Conservation (phyloP, 2,888 invertebrate species). For the Cephonodes hylas region DNA sequence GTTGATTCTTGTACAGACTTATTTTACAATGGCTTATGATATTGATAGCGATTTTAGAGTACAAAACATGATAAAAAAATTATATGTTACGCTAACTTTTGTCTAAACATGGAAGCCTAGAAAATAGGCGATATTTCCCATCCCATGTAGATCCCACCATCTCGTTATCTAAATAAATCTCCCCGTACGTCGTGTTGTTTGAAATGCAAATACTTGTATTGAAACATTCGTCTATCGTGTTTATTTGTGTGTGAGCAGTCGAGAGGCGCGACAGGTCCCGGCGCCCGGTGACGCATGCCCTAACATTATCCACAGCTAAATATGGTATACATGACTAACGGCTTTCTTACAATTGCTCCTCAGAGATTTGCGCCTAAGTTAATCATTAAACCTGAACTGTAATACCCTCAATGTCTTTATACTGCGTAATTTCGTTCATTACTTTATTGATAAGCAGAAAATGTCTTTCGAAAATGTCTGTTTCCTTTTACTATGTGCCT, state of each 20-base stretch:
- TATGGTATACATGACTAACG: conserved; percentile 60
- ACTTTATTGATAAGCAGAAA: not conserved
- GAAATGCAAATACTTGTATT: conserved; percentile 32
- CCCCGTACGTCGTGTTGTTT: conserved; percentile 7
- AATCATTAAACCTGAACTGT: not conserved
- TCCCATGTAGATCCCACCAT: too few relatives aligned
- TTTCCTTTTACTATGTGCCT: not conserved
- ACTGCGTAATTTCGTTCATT: not conserved
- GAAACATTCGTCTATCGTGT: conserved; percentile 32
- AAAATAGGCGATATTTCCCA: too few relatives aligned
- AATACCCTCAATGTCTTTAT: too few relatives aligned
- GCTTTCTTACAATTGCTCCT: conserved; percentile 20
- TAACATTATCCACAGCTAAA: conserved; percentile 59
- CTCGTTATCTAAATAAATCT: not conserved
- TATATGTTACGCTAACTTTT: too few relatives aligned
- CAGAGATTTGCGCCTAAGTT: not conserved
- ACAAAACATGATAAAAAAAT: too few relatives aligned
- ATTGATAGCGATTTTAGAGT: too few relatives aligned
- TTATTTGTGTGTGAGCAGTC: conserved; percentile 41
- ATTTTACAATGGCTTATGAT: too few relatives aligned
- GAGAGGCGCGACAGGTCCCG: conserved; percentile 47
- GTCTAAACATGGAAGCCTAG: too few relatives aligned
- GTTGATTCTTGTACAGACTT: too few relatives aligned
- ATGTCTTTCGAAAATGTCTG: not conserved
- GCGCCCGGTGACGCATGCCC: conserved; percentile 61